Base-by-base conservation (phyloP, 2,797 vertebrate species). In the Agapornis canus region DNA sequence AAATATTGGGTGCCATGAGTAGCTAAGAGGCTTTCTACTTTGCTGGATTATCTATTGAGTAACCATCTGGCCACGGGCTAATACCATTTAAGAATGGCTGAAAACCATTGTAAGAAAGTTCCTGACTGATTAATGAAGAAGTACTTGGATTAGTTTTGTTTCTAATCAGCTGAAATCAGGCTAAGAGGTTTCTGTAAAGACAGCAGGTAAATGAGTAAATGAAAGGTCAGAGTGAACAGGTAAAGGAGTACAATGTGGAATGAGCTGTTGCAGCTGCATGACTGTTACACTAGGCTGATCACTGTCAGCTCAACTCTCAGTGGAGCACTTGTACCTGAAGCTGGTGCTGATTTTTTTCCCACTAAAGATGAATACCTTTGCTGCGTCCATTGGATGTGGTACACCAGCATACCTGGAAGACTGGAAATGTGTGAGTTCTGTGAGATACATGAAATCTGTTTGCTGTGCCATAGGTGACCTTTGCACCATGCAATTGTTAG, bases 121-220 rank as follows among this genome's bases (percentile, higher is more conserved):
- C 27, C 15, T 56, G 52, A 43, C 81, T 56, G 86, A 72, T 72
- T 64, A 60, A 51, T 80, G 69, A 54, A 63, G 45, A 76, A 92
- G 29, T 65, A n/a, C 45, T 72, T 69, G 27, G n/a, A 52, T 85
- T 82, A 69, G 13, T 68, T 90, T 82, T 93, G 27, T 72, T 87
- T 76, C 37, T 82, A 47, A 56, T 82, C 40, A 76, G 49, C 51
- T 81, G 43, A 86, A 75, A 81, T 81, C 21, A 86, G 31, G 27
- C 40, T 59, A 23, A 80, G 57, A 73, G 15, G 40, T 83, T 75
- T 81, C 56, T 70, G 48, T 54, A 51, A 57, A 77, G 51, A 37
- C 39, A 77, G 26, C 14, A n/a, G 25, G 22, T 87, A 75, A 71
- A 63, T 68, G 48, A 68, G 20, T 64, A 69, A 66, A 85, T 31